Conservation (phyloP, 2,888 invertebrate species). For the Pachydiplax longipennis region DNA sequence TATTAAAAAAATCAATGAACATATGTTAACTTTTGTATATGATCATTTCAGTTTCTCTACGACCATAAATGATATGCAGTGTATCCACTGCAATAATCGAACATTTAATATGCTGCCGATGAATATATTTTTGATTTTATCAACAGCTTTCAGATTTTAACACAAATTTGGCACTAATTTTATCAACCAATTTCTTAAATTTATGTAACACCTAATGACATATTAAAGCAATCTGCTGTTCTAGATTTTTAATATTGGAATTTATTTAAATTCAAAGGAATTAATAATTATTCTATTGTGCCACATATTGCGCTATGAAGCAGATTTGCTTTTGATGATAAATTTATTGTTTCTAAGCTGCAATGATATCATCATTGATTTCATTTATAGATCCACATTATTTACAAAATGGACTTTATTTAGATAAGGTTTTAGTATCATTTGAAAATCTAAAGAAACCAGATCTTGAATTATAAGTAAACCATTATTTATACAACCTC, state of each 20-base stretch:
- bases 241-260: constrained; percentile 6
- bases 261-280: constrained; percentile 2
- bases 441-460: background rate
- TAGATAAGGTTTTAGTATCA: background rate
- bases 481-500: background rate
- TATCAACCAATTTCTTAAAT: background rate
- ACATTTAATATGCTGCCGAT: background rate
- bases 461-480: background rate
- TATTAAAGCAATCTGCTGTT: background rate
- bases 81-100: background rate
- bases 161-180: background rate
- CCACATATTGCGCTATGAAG: background rate
- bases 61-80: background rate
- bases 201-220: background rate
- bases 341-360: background rate
- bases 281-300: background rate
- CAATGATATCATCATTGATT: background rate
- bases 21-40: background rate
- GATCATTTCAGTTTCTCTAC: background rate
- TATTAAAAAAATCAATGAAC: constrained; percentile 1
- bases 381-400: constrained; percentile 3
- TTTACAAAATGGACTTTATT: background rate
- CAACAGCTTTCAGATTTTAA: background rate
- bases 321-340: background rate
- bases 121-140: background rate